A percentile compares a stretch with the other conserved stretches of the same genome.
Conservation (phyloP, 1,140 invertebrate species). For the Periplaneta americana region DNA sequence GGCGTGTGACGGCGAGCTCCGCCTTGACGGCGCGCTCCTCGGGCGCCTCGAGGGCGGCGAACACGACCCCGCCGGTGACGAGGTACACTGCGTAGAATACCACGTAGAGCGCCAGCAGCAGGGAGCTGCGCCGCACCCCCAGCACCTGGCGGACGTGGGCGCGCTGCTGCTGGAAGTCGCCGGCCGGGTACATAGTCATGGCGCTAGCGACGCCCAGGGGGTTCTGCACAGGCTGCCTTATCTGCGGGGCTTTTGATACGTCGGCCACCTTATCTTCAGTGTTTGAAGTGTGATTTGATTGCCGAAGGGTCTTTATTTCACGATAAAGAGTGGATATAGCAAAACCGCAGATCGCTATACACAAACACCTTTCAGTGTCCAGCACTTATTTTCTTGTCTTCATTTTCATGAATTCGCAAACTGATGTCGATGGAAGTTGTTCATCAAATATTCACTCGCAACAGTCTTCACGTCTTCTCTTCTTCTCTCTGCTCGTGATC, state of each 20-base stretch:
- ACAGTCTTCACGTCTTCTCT: neutral
- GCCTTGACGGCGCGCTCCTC: conserved; percentile 50
- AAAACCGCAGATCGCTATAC: conserved; percentile 22
- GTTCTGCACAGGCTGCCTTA: conserved; percentile 7
- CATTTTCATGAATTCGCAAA: neutral
- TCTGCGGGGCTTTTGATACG: conserved; percentile 35
- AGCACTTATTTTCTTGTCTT: neutral
- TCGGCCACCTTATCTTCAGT: conserved; percentile 32
- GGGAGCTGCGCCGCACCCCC: conserved; percentile 41
- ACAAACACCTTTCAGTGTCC: neutral
- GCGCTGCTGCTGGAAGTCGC: neutral
- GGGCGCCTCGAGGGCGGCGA: conserved; percentile 68
- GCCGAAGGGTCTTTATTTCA: conserved; percentile 27
- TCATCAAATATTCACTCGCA: neutral
- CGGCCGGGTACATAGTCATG: neutral
- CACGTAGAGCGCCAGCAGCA: conserved; percentile 45
- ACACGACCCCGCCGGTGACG: conserved; percentile 65
- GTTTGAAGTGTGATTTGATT: neutral
- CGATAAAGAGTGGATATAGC: conserved; percentile 38
- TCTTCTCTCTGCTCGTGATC: too few species aligned
- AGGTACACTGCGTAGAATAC: conserved; percentile 67
- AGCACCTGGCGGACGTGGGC: conserved; percentile 27
- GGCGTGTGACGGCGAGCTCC: conserved; percentile 45
- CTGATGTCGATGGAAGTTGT: neutral
- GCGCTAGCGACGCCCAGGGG: neutral